Conservation (phyloP, 2,797 vertebrate genomes). For the Mionectes olivaceus region DNA sequence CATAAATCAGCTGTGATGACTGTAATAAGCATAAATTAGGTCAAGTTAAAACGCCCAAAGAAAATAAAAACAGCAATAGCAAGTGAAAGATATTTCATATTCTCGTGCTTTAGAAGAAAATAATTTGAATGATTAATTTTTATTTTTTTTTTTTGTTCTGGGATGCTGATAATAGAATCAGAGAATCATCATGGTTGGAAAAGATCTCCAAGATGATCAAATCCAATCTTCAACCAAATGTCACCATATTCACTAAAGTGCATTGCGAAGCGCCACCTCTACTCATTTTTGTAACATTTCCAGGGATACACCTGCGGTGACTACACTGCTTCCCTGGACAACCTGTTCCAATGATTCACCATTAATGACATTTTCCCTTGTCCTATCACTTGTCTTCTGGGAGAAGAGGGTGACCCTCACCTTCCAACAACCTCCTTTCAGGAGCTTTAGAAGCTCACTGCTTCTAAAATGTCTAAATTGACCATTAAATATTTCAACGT, state of each 20-base stretch:
- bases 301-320: background rate
- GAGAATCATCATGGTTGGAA: background rate
- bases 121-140: background rate
- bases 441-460: background rate
- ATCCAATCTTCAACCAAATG: background rate
- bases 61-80: background rate
- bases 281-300: background rate
- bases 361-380: background rate
- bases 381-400: background rate
- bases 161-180: background rate
- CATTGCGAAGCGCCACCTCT: background rate
- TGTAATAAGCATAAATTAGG: slow-evolving; percentile 4
- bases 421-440: background rate
- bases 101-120: background rate
- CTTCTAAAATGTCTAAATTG: background rate
- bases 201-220: background rate
- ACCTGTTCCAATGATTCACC: background rate
- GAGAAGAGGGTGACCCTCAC: background rate
- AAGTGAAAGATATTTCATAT: background rate
- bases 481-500: background rate
- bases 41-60: background rate
- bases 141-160: background rate
- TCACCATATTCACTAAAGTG: background rate
- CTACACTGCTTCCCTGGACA: accelerated
- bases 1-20: background rate